These are phyloP conservation scores for Ptychoptera albimana DNA, from an alignment of 2,888 invertebrate genomes.

Conservation along the genomic window DNA sequence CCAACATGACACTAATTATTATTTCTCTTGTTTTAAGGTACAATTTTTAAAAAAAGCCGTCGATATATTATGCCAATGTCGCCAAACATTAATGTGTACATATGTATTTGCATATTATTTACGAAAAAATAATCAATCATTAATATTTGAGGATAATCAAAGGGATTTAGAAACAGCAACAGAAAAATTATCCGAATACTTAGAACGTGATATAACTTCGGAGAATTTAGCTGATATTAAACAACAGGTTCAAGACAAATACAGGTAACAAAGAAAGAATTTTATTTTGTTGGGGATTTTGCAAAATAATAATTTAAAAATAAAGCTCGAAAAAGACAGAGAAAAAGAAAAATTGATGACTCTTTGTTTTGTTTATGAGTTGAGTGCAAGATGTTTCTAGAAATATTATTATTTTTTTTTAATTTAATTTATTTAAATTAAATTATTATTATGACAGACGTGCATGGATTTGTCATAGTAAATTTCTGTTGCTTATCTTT, in stretches of 20 bases:
- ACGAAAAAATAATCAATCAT: constrained; percentile 94
- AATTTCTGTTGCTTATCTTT: too few relatives aligned
- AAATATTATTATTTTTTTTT: too few relatives aligned
- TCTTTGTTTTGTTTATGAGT: too few relatives aligned
- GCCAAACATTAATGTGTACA: constrained; percentile 97
- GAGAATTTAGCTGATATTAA: constrained; percentile 95
- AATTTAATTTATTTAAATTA: too few relatives aligned
- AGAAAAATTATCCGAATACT: constrained; percentile 90
- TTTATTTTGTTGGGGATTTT: too few relatives aligned
- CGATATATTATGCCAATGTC: constrained; percentile 89
- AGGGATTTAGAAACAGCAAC: constrained; percentile 95
- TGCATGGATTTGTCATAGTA: too few relatives aligned
- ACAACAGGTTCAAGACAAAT: constrained; percentile 97
- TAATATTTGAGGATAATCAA: constrained; percentile 98
- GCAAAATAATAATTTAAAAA: too few relatives aligned
- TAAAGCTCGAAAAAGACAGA: constrained; percentile 1
- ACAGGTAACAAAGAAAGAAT: constrained; percentile 44
- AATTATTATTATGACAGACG: too few relatives aligned
- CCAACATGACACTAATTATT: too few relatives aligned
- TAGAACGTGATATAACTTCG: constrained; percentile 93
- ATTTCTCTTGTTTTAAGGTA: constrained; percentile 38
- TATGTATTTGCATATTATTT: constrained; percentile 99
- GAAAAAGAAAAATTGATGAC: too few relatives aligned
- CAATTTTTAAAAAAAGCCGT: constrained; percentile 97
- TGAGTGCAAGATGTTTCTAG: too few relatives aligned